Conservation (phyloP, 2,888 invertebrate species). For the Cephus nigrinus region DNA sequence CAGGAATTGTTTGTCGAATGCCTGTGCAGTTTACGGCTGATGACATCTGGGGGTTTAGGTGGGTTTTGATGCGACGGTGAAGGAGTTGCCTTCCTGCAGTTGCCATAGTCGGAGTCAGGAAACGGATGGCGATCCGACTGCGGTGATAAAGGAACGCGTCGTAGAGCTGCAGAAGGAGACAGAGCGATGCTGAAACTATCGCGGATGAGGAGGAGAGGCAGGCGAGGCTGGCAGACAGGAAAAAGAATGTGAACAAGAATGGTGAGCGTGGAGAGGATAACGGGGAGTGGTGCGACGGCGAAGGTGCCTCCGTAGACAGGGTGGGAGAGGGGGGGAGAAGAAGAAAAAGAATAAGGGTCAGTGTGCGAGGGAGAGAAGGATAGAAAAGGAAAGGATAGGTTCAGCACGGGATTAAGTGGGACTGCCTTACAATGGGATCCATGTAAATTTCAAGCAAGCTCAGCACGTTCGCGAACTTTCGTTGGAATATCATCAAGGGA, state of each 20-base stretch:
- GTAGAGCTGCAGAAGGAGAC: neutral
- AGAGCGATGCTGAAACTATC: neutral
- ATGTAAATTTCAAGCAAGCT: constrained; percentile 5
- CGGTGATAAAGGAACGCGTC: constrained; percentile 34
- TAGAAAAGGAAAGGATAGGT: neutral
- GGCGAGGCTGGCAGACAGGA: neutral
- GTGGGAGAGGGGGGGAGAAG: neutral
- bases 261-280: neutral
- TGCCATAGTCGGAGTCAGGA: constrained; percentile 17
- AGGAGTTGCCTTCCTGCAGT: neutral
- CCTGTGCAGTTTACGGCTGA: neutral
- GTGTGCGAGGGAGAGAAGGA: neutral
- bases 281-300: neutral
- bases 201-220: neutral
- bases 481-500: neutral
- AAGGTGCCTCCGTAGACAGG: neutral
- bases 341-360: neutral
- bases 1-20: neutral
- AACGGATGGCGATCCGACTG: constrained; percentile 35
- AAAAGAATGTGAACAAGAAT: neutral
- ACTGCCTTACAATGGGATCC: neutral
- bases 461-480: neutral
- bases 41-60: neutral
- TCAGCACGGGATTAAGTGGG: neutral
- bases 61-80: neutral